Conservation (phyloP, 2,113 vertebrate species). For the Edolisoma coerulescens region DNA sequence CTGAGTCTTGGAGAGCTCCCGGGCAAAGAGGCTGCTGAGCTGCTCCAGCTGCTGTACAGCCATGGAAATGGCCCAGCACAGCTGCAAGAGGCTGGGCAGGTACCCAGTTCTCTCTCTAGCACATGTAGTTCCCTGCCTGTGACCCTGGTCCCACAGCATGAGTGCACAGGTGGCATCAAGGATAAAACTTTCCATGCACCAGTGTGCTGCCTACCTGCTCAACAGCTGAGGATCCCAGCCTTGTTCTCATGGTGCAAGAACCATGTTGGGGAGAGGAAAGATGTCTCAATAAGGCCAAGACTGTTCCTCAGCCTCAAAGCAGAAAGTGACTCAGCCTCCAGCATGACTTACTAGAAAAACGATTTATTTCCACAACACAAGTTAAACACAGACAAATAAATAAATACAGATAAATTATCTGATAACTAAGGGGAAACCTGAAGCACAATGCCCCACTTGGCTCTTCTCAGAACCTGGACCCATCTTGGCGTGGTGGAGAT, state of each 20-base stretch:
- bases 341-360: constrained; percentile 24
- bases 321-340: not conserved
- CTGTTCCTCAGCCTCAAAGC: not conserved
- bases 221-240: not conserved
- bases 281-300: not conserved
- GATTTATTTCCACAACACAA: constrained; percentile 61
- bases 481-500: not conserved
- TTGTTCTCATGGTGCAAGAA: not conserved
- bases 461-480: not conserved
- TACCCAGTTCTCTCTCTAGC: not conserved
- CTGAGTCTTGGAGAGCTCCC: not conserved
- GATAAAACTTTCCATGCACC: not conserved
- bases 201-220: not conserved
- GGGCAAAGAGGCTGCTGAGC: not conserved
- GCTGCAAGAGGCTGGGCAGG: not conserved
- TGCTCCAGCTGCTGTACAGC: not conserved
- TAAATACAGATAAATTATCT: not conserved
- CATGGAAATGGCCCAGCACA: not conserved
- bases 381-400: constrained; percentile 12
- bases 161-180: not conserved
- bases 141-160: not conserved
- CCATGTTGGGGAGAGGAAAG: not conserved
- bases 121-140: not conserved
- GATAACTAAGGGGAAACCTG: not conserved
- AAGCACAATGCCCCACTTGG: not conserved